phyloP scores from a whole-genome alignment of 2,888 invertebrate genomes.

The Bellardia pandia region DNA sequence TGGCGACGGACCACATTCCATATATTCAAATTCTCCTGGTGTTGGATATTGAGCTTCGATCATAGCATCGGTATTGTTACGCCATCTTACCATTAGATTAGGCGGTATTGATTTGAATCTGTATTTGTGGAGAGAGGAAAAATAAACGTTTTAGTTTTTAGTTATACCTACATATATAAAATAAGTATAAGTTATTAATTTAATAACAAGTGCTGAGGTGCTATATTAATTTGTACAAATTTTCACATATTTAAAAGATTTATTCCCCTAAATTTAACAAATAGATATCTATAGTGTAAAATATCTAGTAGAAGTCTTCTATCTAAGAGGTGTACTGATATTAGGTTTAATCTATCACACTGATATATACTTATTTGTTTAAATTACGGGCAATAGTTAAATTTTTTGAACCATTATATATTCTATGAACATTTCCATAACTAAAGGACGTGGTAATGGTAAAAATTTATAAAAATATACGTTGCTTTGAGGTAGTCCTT shows the following conservation, averaged over 20 bases:
- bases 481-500: neutral
- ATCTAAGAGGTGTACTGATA: no score
- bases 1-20: conserved; percentile 92
- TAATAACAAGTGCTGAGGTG: neutral
- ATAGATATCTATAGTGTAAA: no score
- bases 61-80: conserved; percentile 85
- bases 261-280: no score
- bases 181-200: neutral
- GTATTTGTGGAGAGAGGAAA: neutral
- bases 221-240: neutral
- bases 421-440: no score
- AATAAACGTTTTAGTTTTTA: neutral
- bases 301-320: no score
- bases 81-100: conserved; percentile 86
- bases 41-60: conserved; percentile 89
- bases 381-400: no score
- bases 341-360: no score
- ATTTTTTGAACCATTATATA: no score
- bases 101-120: conserved; percentile 85
- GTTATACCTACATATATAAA: neutral
- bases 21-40: conserved; percentile 88
- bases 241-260: no score
- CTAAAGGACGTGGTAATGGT: no score
- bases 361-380: no score
- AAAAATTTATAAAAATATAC: neutral